phyloP scores from a whole-genome alignment of 1,140 invertebrate genomes.

The Drosophila sulfurigaster region DNA sequence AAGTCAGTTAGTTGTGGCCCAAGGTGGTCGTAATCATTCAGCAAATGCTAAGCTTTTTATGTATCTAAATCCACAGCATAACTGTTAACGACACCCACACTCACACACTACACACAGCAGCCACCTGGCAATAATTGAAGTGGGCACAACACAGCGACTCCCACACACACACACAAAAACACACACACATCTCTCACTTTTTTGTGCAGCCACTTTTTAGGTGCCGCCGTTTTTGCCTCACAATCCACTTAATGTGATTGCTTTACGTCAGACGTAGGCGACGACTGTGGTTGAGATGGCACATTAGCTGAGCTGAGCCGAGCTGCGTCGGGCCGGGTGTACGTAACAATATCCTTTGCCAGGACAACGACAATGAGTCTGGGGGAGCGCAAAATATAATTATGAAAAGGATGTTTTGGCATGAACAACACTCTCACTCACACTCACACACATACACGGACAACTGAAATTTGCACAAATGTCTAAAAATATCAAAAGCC shows the following conservation, averaged over 20 bases:
- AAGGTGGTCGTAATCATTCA: slow-evolving; percentile 38
- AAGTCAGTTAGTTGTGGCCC: slow-evolving; percentile 25
- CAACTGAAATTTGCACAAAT: slow-evolving; percentile 31
- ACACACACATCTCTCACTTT: neutral
- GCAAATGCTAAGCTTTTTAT: slow-evolving; percentile 39
- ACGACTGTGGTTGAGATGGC: slow-evolving; percentile 19
- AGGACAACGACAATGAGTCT: slow-evolving; percentile 20
- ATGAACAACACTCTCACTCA: neutral
- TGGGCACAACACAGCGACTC: slow-evolving; percentile 3
- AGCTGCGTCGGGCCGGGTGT: slow-evolving; percentile 19
- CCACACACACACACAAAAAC: neutral
- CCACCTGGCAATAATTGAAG: slow-evolving; percentile 31
- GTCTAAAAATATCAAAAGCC: slow-evolving; percentile 43
- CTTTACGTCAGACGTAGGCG: slow-evolving; percentile 40
- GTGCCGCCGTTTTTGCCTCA: slow-evolving; percentile 15
- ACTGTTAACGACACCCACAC: slow-evolving; percentile 35
- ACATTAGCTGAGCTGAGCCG: slow-evolving; percentile 13
- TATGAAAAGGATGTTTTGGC: slow-evolving; percentile 10
- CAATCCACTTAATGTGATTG: slow-evolving; percentile 69
- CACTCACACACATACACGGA: too few species aligned
- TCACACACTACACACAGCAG: slow-evolving; percentile 1
- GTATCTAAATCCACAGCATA: slow-evolving; percentile 28
- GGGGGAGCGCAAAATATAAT: slow-evolving; percentile 31
- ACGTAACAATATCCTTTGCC: slow-evolving; percentile 50
- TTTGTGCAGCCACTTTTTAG: slow-evolving; percentile 1